A percentile compares a stretch with the other conserved stretches of the same genome.
These are phyloP conservation scores for Gymnarchus niloticus DNA, from an alignment of 2,113 vertebrate genomes.

Conservation along the genomic window DNA sequence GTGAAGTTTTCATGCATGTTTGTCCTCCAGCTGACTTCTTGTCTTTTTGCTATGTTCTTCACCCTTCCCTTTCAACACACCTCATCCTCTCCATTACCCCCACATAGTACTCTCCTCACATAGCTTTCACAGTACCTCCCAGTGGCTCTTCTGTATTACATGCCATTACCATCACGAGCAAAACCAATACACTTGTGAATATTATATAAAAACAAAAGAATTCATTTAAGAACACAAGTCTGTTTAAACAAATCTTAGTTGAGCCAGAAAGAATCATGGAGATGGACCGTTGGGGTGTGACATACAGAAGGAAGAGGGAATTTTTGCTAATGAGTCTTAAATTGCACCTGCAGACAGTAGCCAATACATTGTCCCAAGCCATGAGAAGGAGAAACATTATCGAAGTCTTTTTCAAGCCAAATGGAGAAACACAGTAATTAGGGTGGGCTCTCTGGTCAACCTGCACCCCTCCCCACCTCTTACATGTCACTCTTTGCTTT, in stretches of 20 bases:
- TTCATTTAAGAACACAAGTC: background rate
- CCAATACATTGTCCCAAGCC: conserved; percentile 37
- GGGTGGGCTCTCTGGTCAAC: conserved; percentile 25
- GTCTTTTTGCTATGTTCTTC: too few species aligned
- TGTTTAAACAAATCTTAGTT: background rate
- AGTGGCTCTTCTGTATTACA: background rate
- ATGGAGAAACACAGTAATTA: conserved; percentile 58
- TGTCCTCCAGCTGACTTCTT: too few species aligned
- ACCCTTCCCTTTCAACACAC: too few species aligned
- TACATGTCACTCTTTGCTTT: conserved; percentile 52
- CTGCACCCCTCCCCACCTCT: conserved; percentile 49
- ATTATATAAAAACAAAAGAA: too few species aligned
- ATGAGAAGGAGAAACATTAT: conserved; percentile 48
- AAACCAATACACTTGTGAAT: background rate
- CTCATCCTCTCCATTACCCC: background rate
- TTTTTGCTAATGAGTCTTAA: conserved; percentile 48
- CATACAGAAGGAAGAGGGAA: conserved; percentile 28
- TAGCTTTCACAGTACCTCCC: background rate
- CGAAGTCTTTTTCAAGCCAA: conserved; percentile 44
- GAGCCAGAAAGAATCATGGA: background rate
- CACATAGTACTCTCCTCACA: background rate
- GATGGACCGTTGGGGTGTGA: conserved; percentile 27
- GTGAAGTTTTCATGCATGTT: too few species aligned
- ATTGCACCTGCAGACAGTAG: conserved; percentile 41
- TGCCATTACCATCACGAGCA: background rate